Evolutionary conservation across 2,888 invertebrate species (phyloP).

Genomic region (Idaea aversata): DNA sequence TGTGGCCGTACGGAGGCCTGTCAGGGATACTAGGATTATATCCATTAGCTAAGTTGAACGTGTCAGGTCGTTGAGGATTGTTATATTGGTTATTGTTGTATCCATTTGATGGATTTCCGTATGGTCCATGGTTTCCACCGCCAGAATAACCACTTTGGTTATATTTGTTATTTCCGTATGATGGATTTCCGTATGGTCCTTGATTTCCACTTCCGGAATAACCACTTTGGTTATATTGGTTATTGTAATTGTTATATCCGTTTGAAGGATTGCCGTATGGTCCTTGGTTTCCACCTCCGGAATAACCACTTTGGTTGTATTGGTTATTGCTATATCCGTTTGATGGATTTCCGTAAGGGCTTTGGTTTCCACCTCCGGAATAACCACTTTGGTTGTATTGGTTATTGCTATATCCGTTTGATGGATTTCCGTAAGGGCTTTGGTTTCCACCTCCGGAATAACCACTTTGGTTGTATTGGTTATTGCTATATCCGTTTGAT

Average conservation of each 20-base stretch:
- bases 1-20: slow-evolving; percentile 25
- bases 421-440: too few species aligned
- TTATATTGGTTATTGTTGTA: not conserved
- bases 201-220: not conserved
- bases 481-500: not conserved
- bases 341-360: too few species aligned
- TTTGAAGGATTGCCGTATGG: not conserved
- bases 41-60: slow-evolving; percentile 21
- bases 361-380: too few species aligned
- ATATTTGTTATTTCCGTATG: not conserved
- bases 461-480: not conserved
- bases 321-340: not conserved
- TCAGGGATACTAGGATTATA: slow-evolving; percentile 31
- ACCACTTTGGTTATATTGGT: not conserved
- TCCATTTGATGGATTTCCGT: slow-evolving; percentile 5
- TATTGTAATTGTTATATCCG: not conserved
- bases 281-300: not conserved
- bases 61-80: slow-evolving; percentile 6
- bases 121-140: not conserved
- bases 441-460: too few species aligned
- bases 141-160: slow-evolving; percentile 7
- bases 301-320: too few species aligned
- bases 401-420: too few species aligned
- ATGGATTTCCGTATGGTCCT: not conserved
- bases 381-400: too few species aligned